Evolutionary conservation across 2,797 vertebrate genomes (phyloP), one percentile per base, ranked within the genome.

Genomic region (Thripadectes ignobilis): DNA sequence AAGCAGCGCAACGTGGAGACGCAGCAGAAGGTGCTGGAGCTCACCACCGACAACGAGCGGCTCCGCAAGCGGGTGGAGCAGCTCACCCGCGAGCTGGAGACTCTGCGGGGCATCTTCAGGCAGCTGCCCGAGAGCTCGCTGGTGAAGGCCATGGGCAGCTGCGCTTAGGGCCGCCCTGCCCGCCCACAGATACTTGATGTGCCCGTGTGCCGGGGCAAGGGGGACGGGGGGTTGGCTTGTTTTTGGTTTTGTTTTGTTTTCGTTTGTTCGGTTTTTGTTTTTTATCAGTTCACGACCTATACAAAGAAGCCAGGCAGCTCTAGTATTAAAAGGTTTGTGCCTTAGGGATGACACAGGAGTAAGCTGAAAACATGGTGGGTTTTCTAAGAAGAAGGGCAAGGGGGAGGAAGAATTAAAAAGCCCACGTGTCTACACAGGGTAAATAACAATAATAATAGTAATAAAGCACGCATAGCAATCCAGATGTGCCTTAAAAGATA

Each of bases 1-100:
- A 99, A 99, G 98, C 98, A 99, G 97, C 99, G 99, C 97, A 99
- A 99, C 97, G 98, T 98, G 95, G 99, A 99, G 98, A 99, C 99
- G 73, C 99, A 99, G 98, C 99, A 99, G 75, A 99, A 99, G 96
- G 99, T 99, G 94, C 97, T 99, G 96, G 99, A 99, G 98, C 97
- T 99, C 93, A 98, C 98, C 84, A 55, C 97, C 87, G 99, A 99
- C 98, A 99, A 99, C 98, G 99, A 99, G 14, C 97, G 99, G 94
- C 99, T 99, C 97, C 97, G 99, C 97, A 98, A 99, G 97, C 97
- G 99, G 87, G 99, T 99, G 97, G 99, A 99, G 96, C 99, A 99
- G 94, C 98, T 99, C 92, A 99, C 97, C 95, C 98, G 99, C 10
- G 99, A 99, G 96, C 98, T 99, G 97, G 99, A 99, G 98, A 99